Conservation (phyloP, 2,113 vertebrate species). For the Pitta sordida region DNA sequence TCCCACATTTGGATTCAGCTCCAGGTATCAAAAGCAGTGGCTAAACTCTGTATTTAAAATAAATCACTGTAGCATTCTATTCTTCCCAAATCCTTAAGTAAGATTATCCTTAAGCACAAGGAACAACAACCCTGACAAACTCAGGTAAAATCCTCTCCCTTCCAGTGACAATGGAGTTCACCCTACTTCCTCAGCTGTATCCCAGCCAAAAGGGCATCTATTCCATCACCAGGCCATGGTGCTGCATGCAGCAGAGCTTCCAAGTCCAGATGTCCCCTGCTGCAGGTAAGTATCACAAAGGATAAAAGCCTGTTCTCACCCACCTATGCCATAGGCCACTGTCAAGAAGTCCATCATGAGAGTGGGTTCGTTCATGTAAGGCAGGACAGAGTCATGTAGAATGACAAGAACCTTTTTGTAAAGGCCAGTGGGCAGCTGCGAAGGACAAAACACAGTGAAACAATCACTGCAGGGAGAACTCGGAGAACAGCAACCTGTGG, state of each 20-base stretch:
- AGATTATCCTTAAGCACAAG: background rate
- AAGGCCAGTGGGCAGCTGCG: constrained; percentile 82
- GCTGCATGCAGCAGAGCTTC: background rate
- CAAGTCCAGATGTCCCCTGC: too few relatives aligned
- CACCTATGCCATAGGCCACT: constrained; percentile 89
- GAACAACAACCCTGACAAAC: background rate
- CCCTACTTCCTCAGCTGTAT: background rate
- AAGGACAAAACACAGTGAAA: background rate
- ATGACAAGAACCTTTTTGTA: constrained; percentile 92
- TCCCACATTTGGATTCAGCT: background rate
- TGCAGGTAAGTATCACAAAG: background rate
- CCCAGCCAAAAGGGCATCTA: background rate
- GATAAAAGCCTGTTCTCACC: background rate
- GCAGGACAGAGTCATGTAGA: constrained; percentile 88
- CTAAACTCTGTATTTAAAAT: background rate
- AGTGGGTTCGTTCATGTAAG: constrained; percentile 88
- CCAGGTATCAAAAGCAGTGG: background rate
- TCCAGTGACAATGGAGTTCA: background rate
- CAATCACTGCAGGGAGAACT: background rate
- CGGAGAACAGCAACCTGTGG: background rate
- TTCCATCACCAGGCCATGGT: background rate
- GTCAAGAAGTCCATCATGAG: constrained; percentile 95
- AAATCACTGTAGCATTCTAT: background rate
- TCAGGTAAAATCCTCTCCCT: background rate
- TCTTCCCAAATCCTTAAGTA: background rate